Base-by-base conservation (phyloP, 1,140 invertebrate species). In the Drosophila sulfurigaster region DNA sequence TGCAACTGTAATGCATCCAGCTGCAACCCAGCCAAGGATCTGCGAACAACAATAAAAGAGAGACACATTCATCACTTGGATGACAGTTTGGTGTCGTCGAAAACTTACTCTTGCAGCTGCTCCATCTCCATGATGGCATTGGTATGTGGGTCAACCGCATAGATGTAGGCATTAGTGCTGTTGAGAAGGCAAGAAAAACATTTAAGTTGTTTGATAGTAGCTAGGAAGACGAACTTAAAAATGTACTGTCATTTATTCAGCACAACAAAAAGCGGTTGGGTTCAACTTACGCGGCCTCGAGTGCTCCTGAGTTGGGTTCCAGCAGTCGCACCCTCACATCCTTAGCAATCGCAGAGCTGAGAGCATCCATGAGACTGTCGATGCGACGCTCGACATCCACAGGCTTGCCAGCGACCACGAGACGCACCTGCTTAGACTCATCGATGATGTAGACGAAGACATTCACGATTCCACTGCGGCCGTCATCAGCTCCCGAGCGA, bases 371-470 rank as follows among this genome's bases (percentile, higher is more conserved):
- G 8, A 97, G 96, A 52, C 95, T 96, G 5, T 95, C 94, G 41
- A 96, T 93, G 65, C 95, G 93, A 25, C 94, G 94, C 82, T 97
- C 96, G 3, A 97, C 94, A 52, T 96, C 95, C 35, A 95, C 94
- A 0, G 97, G 96, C 75, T 95, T 96, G 0, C 95, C 95, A 2
- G 94, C 96, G 66, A 97, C 94, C 0, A 96, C 96, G 85, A 98
- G 94, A 0, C 97, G 95, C 8, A 97, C 94, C 91, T 97, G 96
- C 74, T 96, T 96, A 38, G 95, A 94, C 82, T 97, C 96, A 74
- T 97, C 96, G 48, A 98, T 92, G 5, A 97, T 95, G 91, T 97
- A 97, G 1, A 98, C 96, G 92, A 97, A 96, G 69, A 97, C 96
- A 86, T 97, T 97, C 48, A 95, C 95, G 54, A 97, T 97, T 20